Percentiles rank a stretch among this genome's conserved stretches.
phyloP scores from a whole-genome alignment of 2,797 vertebrate species.

The Crocodylus rhombifer region DNA sequence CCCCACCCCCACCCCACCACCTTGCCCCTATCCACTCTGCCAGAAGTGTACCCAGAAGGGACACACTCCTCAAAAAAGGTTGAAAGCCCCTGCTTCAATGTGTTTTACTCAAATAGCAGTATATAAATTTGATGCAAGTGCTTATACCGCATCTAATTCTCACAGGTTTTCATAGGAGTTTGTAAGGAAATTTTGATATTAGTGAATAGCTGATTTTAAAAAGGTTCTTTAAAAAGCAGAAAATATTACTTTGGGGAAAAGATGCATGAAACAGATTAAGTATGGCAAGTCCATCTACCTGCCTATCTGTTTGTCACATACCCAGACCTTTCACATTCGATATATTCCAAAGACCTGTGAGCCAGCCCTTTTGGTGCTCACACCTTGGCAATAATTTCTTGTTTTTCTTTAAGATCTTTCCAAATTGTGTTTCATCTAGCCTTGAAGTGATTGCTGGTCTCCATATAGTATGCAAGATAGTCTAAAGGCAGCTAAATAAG shows the following conservation, averaged over 20 bases:
- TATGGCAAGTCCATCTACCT: background rate
- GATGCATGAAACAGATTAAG: conserved; percentile 9
- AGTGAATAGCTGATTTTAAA: background rate
- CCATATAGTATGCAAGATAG: background rate
- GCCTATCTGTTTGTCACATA: background rate
- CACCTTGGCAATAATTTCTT: background rate
- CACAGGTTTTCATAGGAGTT: background rate
- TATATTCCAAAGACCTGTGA: background rate
- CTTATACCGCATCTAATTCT: background rate
- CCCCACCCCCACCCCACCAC: no score
- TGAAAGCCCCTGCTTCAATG: no score
- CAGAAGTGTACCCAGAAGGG: no score
- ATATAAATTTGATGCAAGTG: background rate
- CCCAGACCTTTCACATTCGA: background rate
- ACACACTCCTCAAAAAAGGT: no score
- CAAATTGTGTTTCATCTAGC: background rate
- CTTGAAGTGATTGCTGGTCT: background rate
- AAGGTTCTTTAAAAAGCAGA: conserved; percentile 9
- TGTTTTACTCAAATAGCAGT: background rate
- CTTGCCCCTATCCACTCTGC: no score
- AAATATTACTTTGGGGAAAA: background rate
- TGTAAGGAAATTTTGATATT: background rate
- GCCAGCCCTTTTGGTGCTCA: background rate
- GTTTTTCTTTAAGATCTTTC: background rate
- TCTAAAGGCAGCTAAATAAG: background rate